Conservation (phyloP, 2,888 invertebrate genomes). For the Drosophila birchii region DNA sequence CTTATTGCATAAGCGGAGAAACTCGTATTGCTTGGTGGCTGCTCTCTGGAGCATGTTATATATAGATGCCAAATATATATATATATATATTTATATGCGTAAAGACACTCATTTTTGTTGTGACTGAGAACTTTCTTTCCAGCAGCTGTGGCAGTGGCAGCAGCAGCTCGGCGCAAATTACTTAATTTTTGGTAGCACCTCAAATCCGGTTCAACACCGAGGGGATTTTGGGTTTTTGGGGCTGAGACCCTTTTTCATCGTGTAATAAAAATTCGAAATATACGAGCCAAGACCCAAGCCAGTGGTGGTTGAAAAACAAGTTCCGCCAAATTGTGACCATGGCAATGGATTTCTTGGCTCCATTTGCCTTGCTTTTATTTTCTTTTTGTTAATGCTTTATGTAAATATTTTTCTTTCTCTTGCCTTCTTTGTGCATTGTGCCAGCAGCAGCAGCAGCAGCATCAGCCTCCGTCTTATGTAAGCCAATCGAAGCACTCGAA, state of each 20-base stretch:
- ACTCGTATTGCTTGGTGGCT: conserved; percentile 66
- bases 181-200: conserved; percentile 49
- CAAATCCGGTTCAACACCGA: conserved; percentile 39
- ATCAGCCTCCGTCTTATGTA: conserved; percentile 57
- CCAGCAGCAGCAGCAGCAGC: conserved; percentile 8
- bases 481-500: conserved; percentile 53
- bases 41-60: conserved; percentile 74
- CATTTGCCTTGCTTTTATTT: conserved; percentile 44
- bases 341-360: conserved; percentile 75
- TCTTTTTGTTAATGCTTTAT: conserved; percentile 59
- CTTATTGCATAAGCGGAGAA: conserved; percentile 80
- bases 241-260: conserved; percentile 27
- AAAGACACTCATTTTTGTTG: conserved; percentile 11
- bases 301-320: conserved; percentile 61
- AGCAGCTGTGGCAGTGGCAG: conserved; percentile 1
- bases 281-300: conserved; percentile 25
- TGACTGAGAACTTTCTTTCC: conserved; percentile 73
- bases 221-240: conserved; percentile 17
- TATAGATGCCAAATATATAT: conserved; percentile 18
- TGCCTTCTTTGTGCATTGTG: conserved; percentile 39
- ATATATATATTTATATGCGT: not conserved
- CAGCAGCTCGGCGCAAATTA: conserved; percentile 57
- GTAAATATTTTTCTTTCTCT: conserved; percentile 56
- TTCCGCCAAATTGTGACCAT: conserved; percentile 79
- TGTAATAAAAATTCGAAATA: conserved; percentile 60